Percentiles rank a stretch among this genome's conserved stretches.
These are phyloP conservation scores for Rhagoletis pomonella DNA, from an alignment of 1,140 invertebrate species.

Conservation along the genomic window DNA sequence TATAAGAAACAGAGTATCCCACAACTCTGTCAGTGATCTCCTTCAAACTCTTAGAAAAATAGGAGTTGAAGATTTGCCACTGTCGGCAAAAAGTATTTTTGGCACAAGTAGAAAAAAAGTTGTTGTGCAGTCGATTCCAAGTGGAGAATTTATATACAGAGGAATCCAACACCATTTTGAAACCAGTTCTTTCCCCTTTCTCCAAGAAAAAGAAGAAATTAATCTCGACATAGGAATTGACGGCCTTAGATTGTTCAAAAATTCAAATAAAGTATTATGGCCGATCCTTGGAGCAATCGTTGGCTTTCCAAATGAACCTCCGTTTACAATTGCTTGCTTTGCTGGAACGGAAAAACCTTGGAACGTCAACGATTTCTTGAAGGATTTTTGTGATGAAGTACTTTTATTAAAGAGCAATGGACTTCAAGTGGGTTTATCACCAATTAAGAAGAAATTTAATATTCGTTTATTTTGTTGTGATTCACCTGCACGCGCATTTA, in stretches of 20 bases:
- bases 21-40: no score
- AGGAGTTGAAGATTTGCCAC: background rate
- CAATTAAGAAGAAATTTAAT: background rate
- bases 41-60: no score
- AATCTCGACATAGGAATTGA: no score
- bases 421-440: background rate
- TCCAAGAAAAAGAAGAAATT: background rate
- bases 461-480: no score
- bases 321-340: no score
- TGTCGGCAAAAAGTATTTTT: background rate
- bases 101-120: background rate
- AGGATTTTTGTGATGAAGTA: background rate
- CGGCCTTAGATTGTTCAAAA: no score
- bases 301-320: no score
- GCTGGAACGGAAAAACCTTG: no score
- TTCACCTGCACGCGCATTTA: background rate
- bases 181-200: background rate
- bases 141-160: background rate
- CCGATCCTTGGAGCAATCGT: no score
- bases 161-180: slow-evolving; percentile 1
- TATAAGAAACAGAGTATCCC: no score
- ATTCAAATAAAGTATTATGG: no score
- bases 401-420: background rate
- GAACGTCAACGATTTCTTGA: background rate
- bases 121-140: background rate